Percentiles rank a stretch among this genome's conserved stretches.
Evolutionary conservation across 2,797 vertebrate genomes (phyloP).

Genomic region (Euthynnus affinis): DNA sequence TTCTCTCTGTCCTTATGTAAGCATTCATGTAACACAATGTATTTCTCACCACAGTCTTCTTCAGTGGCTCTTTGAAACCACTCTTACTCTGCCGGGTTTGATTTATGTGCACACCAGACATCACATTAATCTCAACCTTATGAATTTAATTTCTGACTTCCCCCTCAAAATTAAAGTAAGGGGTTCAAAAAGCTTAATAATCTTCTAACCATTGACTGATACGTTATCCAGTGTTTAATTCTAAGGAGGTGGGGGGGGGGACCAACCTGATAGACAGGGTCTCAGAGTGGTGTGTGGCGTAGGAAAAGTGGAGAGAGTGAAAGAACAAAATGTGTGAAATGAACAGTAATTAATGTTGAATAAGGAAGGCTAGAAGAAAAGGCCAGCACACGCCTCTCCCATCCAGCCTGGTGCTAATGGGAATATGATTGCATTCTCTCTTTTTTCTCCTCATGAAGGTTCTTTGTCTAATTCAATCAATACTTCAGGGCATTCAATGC

Average conservation of each 20-base stretch:
- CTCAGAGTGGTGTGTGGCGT: conserved; percentile 27
- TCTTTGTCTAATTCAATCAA: conserved; percentile 87
- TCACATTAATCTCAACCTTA: conserved; percentile 50
- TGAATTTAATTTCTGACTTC: conserved; percentile 42
- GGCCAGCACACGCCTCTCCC: conserved; percentile 62
- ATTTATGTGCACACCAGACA: conserved; percentile 53
- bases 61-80: conserved; percentile 29
- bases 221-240: conserved; percentile 55
- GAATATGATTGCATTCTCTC: conserved; percentile 85
- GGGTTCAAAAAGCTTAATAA: conserved; percentile 47
- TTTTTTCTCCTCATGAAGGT: conserved; percentile 77
- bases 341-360: conserved; percentile 84
- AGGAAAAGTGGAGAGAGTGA: conserved; percentile 44
- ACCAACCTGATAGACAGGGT: conserved; percentile 35
- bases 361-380: conserved; percentile 74
- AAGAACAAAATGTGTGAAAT: conserved; percentile 76
- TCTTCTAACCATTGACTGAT: conserved; percentile 45
- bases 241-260: conserved; percentile 27
- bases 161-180: conserved; percentile 37
- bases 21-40: conserved; percentile 10
- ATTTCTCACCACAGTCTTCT: conserved; percentile 17
- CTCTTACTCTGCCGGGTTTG: conserved; percentile 27
- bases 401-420: conserved; percentile 79
- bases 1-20: conserved; percentile 34
- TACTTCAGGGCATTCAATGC: conserved; percentile 76